Evolutionary conservation across 2,113 vertebrate genomes (phyloP), one percentile per base, ranked within the genome.

Genomic region (Gadus chalcogrammus): DNA sequence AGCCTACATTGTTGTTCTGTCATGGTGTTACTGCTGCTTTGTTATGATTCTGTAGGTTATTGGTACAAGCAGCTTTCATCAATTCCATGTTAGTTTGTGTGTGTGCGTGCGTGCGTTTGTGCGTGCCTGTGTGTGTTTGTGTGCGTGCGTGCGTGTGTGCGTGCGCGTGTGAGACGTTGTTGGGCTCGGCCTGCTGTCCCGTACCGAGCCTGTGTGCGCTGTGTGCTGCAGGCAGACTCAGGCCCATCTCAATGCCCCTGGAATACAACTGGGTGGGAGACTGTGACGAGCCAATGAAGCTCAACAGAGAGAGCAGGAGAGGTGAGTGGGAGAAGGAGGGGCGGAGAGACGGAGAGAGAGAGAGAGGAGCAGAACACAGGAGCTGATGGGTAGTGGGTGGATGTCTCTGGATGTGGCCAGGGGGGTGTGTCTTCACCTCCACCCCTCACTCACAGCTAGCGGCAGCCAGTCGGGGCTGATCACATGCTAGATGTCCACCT

Each of bases 191-290:
- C 5, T 48, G 42, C 31, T 31, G 0, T 31, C 31, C 31, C 17
- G 81, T 79, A 74, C 76, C 82, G 74, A 87, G 64, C 3, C 71
- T 70, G 64, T 64, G 56, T 81, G 64, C 65, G 61, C 69, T 86
- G 65, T 78, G 84, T 77, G 67, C 88, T 80, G 61, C 91, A 98
- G 96, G 97, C 85, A 96, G 96, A 86, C 92, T 98, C 84, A 95
- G 97, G 85, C 97, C 97, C 88, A 97, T 98, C 90, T 99, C 97
- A 84, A 99, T 99, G 97, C 97, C 97, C 70, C 93, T 99, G 88
- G 97, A 99, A 90, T 98, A 98, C 93, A 99, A 96, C 91, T 98
- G 97, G 97, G 96, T 95, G 87, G 97, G 94, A 89, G 97, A 99
- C 88, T 94, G 94, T 90, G 97, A 99, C 93, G 96, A 99, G 90